Conservation (phyloP, 2,113 vertebrate genomes). For the Sinocyclocheilus anophthalmus region DNA sequence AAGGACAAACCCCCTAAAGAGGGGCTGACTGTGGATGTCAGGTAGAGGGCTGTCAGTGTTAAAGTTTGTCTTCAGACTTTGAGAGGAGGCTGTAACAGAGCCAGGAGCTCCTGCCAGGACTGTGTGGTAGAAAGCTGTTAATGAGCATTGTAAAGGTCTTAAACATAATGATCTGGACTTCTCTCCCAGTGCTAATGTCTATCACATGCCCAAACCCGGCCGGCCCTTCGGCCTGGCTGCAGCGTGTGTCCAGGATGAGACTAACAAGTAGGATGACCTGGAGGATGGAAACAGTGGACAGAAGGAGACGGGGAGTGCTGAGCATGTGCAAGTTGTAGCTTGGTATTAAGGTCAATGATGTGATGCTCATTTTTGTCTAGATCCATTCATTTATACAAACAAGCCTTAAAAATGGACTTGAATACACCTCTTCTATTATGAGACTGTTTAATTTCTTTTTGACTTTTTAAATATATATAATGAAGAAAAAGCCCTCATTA, state of each 20-base stretch:
- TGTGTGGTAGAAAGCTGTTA: slow-evolving; percentile 81
- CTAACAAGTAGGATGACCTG: slow-evolving; percentile 43
- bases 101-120: slow-evolving; percentile 62
- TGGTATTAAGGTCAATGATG: slow-evolving; percentile 23
- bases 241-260: slow-evolving; percentile 51
- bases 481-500: background rate
- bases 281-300: slow-evolving; percentile 10
- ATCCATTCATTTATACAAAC: background rate
- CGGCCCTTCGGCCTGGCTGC: slow-evolving; percentile 46
- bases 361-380: background rate
- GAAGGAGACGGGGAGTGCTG: no score
- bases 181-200: slow-evolving; percentile 72
- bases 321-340: background rate
- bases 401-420: background rate
- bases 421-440: background rate
- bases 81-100: slow-evolving; percentile 61
- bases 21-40: slow-evolving; percentile 11
- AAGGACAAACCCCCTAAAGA: background rate
- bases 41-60: slow-evolving; percentile 44
- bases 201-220: slow-evolving; percentile 68
- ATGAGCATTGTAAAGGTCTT: slow-evolving; percentile 82
- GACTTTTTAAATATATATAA: no score
- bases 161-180: slow-evolving; percentile 78
- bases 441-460: background rate
- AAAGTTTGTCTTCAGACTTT: slow-evolving; percentile 42